Evolutionary conservation across 2,797 vertebrate genomes (phyloP), one percentile per base, ranked within the genome.

Genomic region (Anableps anableps): DNA sequence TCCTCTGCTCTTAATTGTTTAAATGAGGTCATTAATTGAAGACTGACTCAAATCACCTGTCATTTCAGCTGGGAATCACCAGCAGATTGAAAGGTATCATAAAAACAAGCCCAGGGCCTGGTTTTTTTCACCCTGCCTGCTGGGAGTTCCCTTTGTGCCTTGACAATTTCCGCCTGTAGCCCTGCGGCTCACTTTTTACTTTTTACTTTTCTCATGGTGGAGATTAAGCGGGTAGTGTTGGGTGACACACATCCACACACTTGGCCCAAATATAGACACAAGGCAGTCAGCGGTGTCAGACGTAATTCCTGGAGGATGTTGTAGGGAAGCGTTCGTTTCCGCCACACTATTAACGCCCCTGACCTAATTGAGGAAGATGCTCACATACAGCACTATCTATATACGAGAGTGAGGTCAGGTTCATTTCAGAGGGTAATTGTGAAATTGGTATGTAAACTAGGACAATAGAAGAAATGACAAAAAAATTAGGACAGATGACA

Each of bases 1-100:
- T 93, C 89, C 91, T 88, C 90, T 85, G 77, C 91, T 93, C 93
- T 93, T 96, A 95, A 95, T 96, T 96, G 95, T 95, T 95, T 89
- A 95, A 96, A 95, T 93, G 85, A 94, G 93, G 92, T 94, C 93
- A 95, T 95, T 96, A 96, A 95, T 95, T 95, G 92, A 88, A 95
- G 94, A 78, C 88, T 90, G 87, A 94, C 92, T 94, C 92, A 94
- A 95, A 95, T 95, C 94, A 96, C 94, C 94, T 95, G 94, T 94
- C 94, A 95, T 93, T 94, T 95, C 94, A 92, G 86, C 91, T 88
- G 95, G 94, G 94, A 94, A 92, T 94, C 86, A 82, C 77, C 60
- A 17, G 66, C 90, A 95, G 95, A 96, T 95, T 95, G 95, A 95
- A 96, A 95, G 94, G 95, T 94, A 95, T 95, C 94, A 94, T 94